Evolutionary conservation across 2,113 vertebrate genomes (phyloP), one percentile per base, ranked within the genome.

Genomic region (Neotragus pygmaeus): DNA sequence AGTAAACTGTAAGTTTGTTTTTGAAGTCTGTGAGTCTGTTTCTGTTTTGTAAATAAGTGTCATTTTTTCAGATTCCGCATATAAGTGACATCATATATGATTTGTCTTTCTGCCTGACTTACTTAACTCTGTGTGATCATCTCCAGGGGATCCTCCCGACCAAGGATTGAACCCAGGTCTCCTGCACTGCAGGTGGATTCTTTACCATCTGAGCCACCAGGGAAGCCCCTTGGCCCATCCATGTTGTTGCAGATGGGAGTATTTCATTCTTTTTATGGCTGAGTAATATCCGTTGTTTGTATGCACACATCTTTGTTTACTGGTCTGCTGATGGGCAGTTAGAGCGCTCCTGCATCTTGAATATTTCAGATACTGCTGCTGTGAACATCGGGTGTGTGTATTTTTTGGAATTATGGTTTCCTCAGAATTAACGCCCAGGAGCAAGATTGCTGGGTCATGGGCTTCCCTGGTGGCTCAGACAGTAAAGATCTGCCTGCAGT

Each of bases 301-400:
- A 14, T 13, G 66, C 6, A 23, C 36, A 4, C 21, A 6, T 39
- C 19, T 73, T 73, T 25, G 39, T 7, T 13, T 23, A 43, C 12
- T 5, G 5, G 36, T 25, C 21, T 3, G 11, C 36, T 7, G n/a
- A 25, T 0, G 70, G 23, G 12, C 7, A 0, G 43, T 27, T 27
- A 75, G 36, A 43, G 66, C 1, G 6, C 70, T 27, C 27, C 70
- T 1, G 0, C 0, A 6, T 6, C 39, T 12, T 43, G 23, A 25
- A 5, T 75, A 13, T 2, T 14, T 11, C 14, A 4, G 39, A 39
- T 1, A 6, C 36, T 27, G 39, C 36, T 27, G 23, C 23, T 25
- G 70, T 3, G 70, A 27, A 43, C 12, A 43, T 0, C 3, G 12
- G 12, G 36, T 27, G 23, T 0, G 6, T 1, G 36, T 14, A 14